Evolutionary conservation across 2,113 vertebrate genomes (phyloP), one percentile per base, ranked within the genome.

Genomic region (Procavia capensis): DNA sequence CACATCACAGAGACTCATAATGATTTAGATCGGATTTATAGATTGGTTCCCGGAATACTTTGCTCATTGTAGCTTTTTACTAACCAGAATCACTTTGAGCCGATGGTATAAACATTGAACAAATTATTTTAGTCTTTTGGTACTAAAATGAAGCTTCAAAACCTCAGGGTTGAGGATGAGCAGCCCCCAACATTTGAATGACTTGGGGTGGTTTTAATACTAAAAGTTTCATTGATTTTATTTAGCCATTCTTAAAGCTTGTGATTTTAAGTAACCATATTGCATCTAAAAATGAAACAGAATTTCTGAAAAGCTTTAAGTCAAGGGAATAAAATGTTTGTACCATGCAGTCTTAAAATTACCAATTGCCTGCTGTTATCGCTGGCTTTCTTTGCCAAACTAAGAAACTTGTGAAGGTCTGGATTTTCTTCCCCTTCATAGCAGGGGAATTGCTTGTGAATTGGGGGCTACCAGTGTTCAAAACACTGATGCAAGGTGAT

Each of bases 31-130:
- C 85, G 84, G 5, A 78, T 90, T 85, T 83, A 78, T 16, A 93
- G 70, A 92, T 86, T 83, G 36, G 19, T 91, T 79, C 17, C 68
- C 83, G 92, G 81, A 74, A 6, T 91, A 31, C 86, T 91, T 93
- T 93, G 41, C 43, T 90, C 27, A 76, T 64, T 85, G 45, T 1
- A 82, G 47, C 31, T 72, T 95, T 91, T 95, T 80, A 72, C n/a
- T 47, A 85, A 27, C 4, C 76, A 95, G 70, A 95, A 57, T 34
- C 4, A 94, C 24, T 92, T 95, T 80, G 66, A 75, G 45, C 82
- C 78, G 36, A 54, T 64, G 43, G 27, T 54, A 31, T 75, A 82
- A 81, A 80, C 29, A 57, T 64, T 54, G 13, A 82, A 86, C 59
- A 93, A 13, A 25, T 50, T n/a, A 5, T 91, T 88, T 72, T 88